Evolutionary conservation across 2,888 invertebrate genomes (phyloP).

Genomic region (Plagodis pulveraria): DNA sequence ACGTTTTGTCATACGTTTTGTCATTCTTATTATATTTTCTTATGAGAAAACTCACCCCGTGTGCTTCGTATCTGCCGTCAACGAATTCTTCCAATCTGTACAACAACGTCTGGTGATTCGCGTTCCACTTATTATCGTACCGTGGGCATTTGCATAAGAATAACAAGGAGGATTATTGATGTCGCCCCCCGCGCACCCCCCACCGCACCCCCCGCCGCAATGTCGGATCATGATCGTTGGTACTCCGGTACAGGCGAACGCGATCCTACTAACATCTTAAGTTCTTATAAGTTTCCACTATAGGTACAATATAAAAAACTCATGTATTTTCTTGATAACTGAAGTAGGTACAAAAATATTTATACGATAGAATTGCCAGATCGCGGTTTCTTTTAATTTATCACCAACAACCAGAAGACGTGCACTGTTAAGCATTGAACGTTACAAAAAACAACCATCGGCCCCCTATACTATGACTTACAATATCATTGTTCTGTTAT

Average conservation of each 20-base stretch:
- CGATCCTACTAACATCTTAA: constrained; percentile 8
- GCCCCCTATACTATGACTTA: too few species aligned
- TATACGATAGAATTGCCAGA: too few species aligned
- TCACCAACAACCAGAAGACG: too few species aligned
- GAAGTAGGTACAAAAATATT: too few species aligned
- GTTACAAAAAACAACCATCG: too few species aligned
- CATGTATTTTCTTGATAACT: too few species aligned
- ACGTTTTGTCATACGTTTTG: too few species aligned
- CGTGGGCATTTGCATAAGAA: constrained; percentile 83
- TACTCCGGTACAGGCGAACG: constrained; percentile 32
- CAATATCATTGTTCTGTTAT: too few species aligned
- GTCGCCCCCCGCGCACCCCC: constrained; percentile 53
- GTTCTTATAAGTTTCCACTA: too few species aligned
- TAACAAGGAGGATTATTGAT: constrained; percentile 84
- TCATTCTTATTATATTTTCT: background rate
- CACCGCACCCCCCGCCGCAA: constrained; percentile 38
- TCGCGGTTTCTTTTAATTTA: too few species aligned
- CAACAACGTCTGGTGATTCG: constrained; percentile 80
- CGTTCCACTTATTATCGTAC: constrained; percentile 82
- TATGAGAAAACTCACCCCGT: constrained; percentile 12
- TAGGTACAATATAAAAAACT: too few species aligned
- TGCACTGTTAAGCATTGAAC: too few species aligned
- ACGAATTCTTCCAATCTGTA: constrained; percentile 80
- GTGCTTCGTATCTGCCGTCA: constrained; percentile 50
- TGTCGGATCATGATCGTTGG: constrained; percentile 21